Evolutionary conservation across 2,888 invertebrate species (phyloP), one percentile per base, ranked within the genome.

Genomic region (Pheosia gnoma): DNA sequence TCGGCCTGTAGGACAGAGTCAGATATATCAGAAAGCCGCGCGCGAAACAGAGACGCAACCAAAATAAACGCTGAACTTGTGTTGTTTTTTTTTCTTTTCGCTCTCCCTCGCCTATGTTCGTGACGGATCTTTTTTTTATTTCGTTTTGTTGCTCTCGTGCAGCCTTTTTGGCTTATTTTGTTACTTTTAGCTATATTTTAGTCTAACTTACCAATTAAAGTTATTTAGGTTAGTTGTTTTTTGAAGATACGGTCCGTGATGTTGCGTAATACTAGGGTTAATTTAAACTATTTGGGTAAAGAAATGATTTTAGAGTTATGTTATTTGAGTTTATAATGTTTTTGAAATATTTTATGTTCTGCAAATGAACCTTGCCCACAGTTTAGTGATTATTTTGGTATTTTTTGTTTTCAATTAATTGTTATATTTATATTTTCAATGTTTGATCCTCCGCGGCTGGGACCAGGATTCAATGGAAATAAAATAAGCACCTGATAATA

Each of bases 51-150:
- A 71, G 91, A 92, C 81, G 84, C 88, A 87, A 93, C 91, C 87
- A 93, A 93, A 93, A 93, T 93, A 93, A 93, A 93, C 91, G 93
- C 89, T 93, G 92, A 92, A 93, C 93, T 93, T 92, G 89, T 90
- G 90, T 88, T 84, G 81, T 82, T 86, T 90, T 91, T 91, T 91
- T 87, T 88, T 87, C 87, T 85, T 88, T 88, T 87, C 81, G 87
- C 90, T 91, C 93, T 91, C 93, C 93, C 92, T 92, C 88, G 93
- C 92, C 93, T 93, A 93, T 93, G 93, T 90, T 93, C 93, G 93
- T 93, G 93, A 92, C 89, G 90, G 88, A 84, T 89, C 86, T 92
- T 92, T 90, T 86, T 85, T 85, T 75, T 74, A 74, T 72, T 90
- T 86, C 82, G 81, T 90, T 92, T 89, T 88, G 90, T 91, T 89